Base-by-base conservation (phyloP, 2,797 vertebrate species). In the Gallirallus australis region DNA sequence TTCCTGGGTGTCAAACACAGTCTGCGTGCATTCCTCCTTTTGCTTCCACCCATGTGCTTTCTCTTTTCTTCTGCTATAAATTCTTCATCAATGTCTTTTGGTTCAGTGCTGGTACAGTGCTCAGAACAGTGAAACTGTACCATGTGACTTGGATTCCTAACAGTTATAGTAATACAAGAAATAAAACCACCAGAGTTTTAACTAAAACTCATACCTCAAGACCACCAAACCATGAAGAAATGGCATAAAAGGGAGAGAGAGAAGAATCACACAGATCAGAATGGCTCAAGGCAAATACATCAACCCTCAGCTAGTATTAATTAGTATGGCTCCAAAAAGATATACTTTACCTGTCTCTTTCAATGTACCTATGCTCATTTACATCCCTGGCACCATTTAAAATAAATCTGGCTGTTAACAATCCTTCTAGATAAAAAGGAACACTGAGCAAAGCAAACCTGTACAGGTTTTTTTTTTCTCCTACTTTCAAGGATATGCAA, bases 201-300 rank as follows among this genome's bases (percentile, higher is more conserved):
- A 59, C 60, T 92, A 48, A 82, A 88, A 85, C 73, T 77, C 73
- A 64, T 93, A 80, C 90, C 75, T 86, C 35, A 57, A 79, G 64
- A 82, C 48, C 77, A 90, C 9, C 23, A 89, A 93, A 91, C 56
- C 71, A 82, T 53, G 39, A 82, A 85, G 60, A 85, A 89, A 60
- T 15, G 78, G 16, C 28, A 40, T 31, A 19, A 2, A 61, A 85
- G 45, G 35, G 33, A 77, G 35, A 89, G 25, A 85, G 60, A 94
- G 89, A 96, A 83, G 48, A 75, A 64, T 52, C 71, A 52, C 63
- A 27, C 0, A 2, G 53, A 39, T 64, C 61, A 79, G 60, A 95
- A 85, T 8, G 18, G 35, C 68, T 68, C 40, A 64, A 19, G 23
- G 33, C 13, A 17, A 90, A 70, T 45, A 33, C 16, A 77, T 60